Evolutionary conservation across 2,888 invertebrate genomes (phyloP), one percentile per base, ranked within the genome.

Genomic region (Pseudeuparius sepicola): DNA sequence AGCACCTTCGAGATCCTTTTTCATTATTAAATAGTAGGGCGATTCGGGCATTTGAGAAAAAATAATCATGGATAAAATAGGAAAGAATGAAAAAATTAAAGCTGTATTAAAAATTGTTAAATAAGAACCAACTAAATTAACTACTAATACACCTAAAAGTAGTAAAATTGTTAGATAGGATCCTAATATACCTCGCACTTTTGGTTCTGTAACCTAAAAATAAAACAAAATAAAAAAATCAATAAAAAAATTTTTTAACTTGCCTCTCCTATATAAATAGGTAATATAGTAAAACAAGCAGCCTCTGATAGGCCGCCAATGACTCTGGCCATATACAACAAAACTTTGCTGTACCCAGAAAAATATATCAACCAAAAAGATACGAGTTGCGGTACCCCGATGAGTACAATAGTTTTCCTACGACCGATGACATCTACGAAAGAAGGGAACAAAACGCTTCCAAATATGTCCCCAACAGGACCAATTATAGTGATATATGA

Each of bases 1-100:
- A 1, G 58, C 57, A 30, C 51, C 45, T 2, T 44, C 44, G 4
- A 37, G 28, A 12, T 38, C 41, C 2, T 46, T 42, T 36, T 51
- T 51, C 51, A 56, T 54, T 2, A 58, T 24, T 4, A 49, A 42
- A 36, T 50, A 55, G 37, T 59, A 59, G 1, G 59, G 59, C 2
- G 52, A 52, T 44, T 59, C 59, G 0, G 59, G 57, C 51, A 57
- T 51, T 14, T 46, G 43, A 3, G 20, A 26, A 31, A 55, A 51
- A 2, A 46, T 27, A 7, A 47, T 10, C 4, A 54, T 32, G 25
- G 49, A 50, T 1, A 54, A 10, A 1, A 56, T 11, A 1, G 56
- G 51, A 14, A 48, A 36, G 3, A 34, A 24, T 1, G 41, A 6
- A 15, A 37, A 43, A 15, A 48, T 36, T n/a, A 48, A 26, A 5